Evolutionary conservation across 2,888 invertebrate species (phyloP).

Genomic region (Lydus trimaculatus): DNA sequence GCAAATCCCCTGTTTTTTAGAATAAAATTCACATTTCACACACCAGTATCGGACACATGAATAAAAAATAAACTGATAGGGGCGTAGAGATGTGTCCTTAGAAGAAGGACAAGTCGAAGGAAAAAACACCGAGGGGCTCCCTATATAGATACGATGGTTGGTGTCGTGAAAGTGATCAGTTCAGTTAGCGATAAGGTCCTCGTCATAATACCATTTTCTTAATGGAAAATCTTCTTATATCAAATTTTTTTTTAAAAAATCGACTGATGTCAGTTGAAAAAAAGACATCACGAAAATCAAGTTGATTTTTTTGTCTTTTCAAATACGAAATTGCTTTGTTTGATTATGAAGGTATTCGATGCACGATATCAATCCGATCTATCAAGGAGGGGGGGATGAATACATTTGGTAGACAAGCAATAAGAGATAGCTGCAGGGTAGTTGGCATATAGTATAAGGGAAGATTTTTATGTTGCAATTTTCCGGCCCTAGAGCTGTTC

Average conservation of each 20-base stretch:
- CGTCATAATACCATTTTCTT: background rate
- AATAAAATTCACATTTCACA: constrained; percentile 56
- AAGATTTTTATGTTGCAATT: constrained; percentile 61
- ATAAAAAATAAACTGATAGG: constrained; percentile 38
- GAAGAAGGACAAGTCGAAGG: background rate
- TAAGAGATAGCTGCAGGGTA: constrained; percentile 49
- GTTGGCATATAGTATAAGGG: constrained; percentile 44
- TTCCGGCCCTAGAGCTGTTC: constrained; percentile 58
- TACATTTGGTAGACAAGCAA: constrained; percentile 50
- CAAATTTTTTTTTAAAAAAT: constrained; percentile 22
- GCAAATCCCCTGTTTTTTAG: constrained; percentile 48
- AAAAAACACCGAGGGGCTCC: background rate
- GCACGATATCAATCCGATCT: constrained; percentile 53
- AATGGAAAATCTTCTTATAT: background rate
- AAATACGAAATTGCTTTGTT: background rate
- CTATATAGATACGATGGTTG: background rate
- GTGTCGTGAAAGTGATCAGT: background rate
- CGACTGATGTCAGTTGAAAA: constrained; percentile 11
- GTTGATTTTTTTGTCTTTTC: no score
- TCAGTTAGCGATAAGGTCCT: background rate
- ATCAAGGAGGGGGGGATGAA: constrained; percentile 53
- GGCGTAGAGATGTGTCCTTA: background rate
- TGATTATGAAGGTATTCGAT: constrained; percentile 19
- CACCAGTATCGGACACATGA: constrained; percentile 41
- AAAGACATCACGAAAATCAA: background rate